These are phyloP conservation scores for Lethenteron reissneri DNA, from an alignment of 2,113 vertebrate genomes.

Conservation along the genomic window DNA sequence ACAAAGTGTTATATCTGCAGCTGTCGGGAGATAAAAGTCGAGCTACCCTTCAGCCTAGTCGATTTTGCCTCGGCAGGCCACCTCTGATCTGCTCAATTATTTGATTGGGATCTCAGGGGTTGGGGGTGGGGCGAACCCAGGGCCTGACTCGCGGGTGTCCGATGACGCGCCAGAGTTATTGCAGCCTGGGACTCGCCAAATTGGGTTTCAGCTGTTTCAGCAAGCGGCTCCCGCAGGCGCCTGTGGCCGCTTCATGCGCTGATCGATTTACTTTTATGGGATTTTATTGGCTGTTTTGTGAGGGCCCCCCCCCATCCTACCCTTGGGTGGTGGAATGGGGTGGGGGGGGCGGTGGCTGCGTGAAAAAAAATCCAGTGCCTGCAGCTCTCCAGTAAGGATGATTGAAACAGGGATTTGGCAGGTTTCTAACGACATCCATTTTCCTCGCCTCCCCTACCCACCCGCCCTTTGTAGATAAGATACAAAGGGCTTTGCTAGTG, in stretches of 20 bases:
- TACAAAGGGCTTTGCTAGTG: too few relatives aligned
- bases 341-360: too few relatives aligned
- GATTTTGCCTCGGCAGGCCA: not conserved
- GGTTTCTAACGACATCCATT: too few relatives aligned
- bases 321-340: too few relatives aligned
- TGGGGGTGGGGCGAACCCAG: not conserved
- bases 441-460: too few relatives aligned
- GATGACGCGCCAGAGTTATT: not conserved
- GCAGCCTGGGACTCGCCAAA: conserved; percentile 1
- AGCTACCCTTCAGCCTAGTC: conserved; percentile 2
- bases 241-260: not conserved
- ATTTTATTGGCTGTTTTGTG: conserved; percentile 5
- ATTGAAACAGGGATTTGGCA: too few relatives aligned
- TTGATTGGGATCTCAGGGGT: conserved; percentile 3
- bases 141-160: conserved; percentile 4
- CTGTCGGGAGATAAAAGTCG: not conserved
- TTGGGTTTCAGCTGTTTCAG: not conserved
- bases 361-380: too few relatives aligned
- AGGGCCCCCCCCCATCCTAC: not conserved
- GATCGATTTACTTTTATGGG: conserved; percentile 6
- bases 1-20: too few relatives aligned
- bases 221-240: not conserved
- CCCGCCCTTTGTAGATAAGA: too few relatives aligned
- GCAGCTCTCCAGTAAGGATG: too few relatives aligned
- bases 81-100: conserved; percentile 3